A percentile compares a stretch with the other conserved stretches of the same genome.
phyloP scores from a whole-genome alignment of 2,888 invertebrate species.

The Prenolepis imparis region DNA sequence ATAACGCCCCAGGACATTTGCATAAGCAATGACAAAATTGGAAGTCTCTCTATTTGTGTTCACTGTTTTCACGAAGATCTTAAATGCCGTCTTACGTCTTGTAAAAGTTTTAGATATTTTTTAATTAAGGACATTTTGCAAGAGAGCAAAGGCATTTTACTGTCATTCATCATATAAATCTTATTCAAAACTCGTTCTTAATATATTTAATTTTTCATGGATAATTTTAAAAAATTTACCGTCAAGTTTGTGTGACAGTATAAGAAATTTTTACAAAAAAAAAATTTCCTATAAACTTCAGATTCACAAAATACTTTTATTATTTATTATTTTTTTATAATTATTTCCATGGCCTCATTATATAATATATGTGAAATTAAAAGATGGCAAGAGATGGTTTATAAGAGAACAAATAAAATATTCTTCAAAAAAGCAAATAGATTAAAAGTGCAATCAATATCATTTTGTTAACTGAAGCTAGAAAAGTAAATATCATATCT shows the following conservation, averaged over 20 bases:
- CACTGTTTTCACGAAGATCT: background rate
- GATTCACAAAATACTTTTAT: background rate
- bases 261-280: too few relatives aligned
- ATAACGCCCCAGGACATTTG: background rate
- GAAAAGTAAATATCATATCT: background rate
- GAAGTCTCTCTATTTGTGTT: background rate
- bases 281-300: too few relatives aligned
- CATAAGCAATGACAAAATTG: constrained; percentile 8
- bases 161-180: background rate
- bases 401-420: background rate
- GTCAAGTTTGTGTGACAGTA: too few relatives aligned
- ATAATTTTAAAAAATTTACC: too few relatives aligned
- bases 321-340: background rate
- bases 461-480: background rate
- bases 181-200: background rate
- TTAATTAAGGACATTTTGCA: background rate
- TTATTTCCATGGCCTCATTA: background rate
- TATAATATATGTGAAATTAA: background rate
- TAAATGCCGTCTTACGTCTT: background rate
- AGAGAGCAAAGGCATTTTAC: background rate
- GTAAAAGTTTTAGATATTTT: background rate
- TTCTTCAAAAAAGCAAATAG: background rate
- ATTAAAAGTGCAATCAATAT: background rate
- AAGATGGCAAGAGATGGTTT: background rate
- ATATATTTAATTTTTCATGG: too few relatives aligned